phyloP scores from a whole-genome alignment of 2,113 vertebrate genomes.

The Antigone vipio region DNA sequence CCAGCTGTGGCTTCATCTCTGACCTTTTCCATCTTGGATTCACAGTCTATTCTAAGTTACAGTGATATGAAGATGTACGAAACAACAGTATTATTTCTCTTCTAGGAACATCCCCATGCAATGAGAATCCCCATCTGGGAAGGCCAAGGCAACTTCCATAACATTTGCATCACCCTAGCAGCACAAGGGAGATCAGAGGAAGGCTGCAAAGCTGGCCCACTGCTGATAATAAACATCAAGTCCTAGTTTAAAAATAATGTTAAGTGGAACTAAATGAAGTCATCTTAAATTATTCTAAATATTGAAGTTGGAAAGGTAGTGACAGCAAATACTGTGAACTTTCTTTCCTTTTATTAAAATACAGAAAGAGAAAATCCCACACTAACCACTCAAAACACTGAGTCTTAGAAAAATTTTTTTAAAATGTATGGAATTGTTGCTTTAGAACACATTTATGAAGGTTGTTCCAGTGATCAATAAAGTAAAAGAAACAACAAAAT shows the following conservation, averaged over 20 bases:
- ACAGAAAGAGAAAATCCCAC: not conserved
- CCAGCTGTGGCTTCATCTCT: not conserved
- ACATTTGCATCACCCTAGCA: not conserved
- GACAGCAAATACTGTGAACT: not conserved
- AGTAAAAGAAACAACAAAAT: slow-evolving; percentile 14
- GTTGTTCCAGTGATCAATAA: not conserved
- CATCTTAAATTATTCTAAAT: not conserved
- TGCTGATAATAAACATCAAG: not conserved
- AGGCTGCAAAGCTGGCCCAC: not conserved
- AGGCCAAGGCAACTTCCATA: not conserved
- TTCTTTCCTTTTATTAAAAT: not conserved
- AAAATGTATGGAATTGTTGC: not conserved
- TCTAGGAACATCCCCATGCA: not conserved
- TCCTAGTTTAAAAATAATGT: not conserved
- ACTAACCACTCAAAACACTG: not conserved
- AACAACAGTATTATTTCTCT: not conserved
- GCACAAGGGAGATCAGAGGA: not conserved
- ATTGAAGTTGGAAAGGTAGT: not conserved
- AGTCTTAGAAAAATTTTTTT: not conserved
- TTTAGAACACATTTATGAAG: not conserved
- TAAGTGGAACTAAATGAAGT: not conserved
- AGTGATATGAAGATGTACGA: not conserved
- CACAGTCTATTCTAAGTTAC: not conserved
- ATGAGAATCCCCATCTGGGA: not conserved
- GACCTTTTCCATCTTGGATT: not conserved